Percentiles rank a stretch among this genome's conserved stretches.
Evolutionary conservation across 2,113 vertebrate genomes (phyloP).

Genomic region (Daubentonia madagascariensis): DNA sequence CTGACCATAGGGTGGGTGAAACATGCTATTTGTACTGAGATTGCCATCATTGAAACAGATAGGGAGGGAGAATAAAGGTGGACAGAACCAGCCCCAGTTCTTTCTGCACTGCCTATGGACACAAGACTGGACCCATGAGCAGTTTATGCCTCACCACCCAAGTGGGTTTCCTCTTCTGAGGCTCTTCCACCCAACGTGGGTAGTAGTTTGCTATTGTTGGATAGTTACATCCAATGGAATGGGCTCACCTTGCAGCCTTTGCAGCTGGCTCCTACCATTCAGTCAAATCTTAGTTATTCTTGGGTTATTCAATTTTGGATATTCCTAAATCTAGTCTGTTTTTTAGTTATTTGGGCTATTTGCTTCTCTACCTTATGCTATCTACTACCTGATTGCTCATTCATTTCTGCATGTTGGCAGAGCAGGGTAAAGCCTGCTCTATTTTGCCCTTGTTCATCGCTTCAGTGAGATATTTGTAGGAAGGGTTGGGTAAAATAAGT

Average conservation of each 20-base stretch:
- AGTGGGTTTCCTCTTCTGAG: background rate
- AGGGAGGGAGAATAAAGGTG: background rate
- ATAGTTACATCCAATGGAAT: background rate
- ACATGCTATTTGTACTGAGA: background rate
- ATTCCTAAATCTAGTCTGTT: background rate
- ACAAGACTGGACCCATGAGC: background rate
- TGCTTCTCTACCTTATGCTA: background rate
- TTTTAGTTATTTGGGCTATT: background rate
- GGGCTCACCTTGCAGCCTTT: background rate
- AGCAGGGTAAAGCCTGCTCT: background rate
- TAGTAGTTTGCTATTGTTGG: background rate
- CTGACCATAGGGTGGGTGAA: background rate
- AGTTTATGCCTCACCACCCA: background rate
- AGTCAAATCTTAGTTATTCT: background rate
- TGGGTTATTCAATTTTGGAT: background rate
- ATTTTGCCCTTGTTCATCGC: background rate
- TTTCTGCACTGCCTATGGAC: background rate
- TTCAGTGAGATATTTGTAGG: background rate
- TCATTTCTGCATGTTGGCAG: background rate
- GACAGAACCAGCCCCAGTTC: background rate
- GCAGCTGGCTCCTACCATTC: background rate
- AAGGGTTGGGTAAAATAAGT: constrained; percentile 12
- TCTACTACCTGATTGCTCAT: background rate
- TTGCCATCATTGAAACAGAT: background rate
- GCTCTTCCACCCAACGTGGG: rapidly evolving